Evolutionary conservation across 2,888 invertebrate genomes (phyloP).

Genomic region (Boloria selene): DNA sequence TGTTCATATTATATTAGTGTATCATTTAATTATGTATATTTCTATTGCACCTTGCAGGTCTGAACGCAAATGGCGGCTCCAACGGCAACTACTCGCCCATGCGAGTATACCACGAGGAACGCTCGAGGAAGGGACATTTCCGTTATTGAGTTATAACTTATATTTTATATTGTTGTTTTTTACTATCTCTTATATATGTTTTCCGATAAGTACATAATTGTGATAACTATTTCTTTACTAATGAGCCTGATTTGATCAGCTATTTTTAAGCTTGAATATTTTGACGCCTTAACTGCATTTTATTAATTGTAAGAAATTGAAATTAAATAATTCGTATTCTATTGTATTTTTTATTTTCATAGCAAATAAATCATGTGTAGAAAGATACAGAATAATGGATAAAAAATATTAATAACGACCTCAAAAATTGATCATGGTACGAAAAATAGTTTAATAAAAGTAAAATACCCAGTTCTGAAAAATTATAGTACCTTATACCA

Average conservation of each 20-base stretch:
- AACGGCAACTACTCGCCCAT: constrained; percentile 90
- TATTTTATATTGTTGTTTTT: constrained; percentile 28
- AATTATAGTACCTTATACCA: no score
- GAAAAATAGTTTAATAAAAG: no score
- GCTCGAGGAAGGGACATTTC: constrained; percentile 91
- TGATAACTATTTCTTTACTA: constrained; percentile 67
- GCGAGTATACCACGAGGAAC: constrained; percentile 90
- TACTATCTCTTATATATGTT: constrained; percentile 30
- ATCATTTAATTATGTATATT: constrained; percentile 22
- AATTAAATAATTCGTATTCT: constrained; percentile 45
- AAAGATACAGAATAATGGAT: not conserved
- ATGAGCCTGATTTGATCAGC: constrained; percentile 49
- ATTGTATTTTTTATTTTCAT: constrained; percentile 20
- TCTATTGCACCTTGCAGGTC: constrained; percentile 69
- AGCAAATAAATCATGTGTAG: constrained; percentile 1
- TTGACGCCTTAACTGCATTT: constrained; percentile 48
- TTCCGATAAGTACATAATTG: constrained; percentile 58
- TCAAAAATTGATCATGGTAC: no score
- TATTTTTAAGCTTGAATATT: constrained; percentile 44
- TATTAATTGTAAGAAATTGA: constrained; percentile 51
- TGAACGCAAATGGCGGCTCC: constrained; percentile 82
- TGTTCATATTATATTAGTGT: no score
- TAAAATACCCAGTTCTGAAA: no score
- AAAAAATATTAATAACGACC: not conserved
- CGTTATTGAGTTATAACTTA: constrained; percentile 83